Evolutionary conservation across 2,888 invertebrate species (phyloP).

Genomic region (Tinea trinotella): DNA sequence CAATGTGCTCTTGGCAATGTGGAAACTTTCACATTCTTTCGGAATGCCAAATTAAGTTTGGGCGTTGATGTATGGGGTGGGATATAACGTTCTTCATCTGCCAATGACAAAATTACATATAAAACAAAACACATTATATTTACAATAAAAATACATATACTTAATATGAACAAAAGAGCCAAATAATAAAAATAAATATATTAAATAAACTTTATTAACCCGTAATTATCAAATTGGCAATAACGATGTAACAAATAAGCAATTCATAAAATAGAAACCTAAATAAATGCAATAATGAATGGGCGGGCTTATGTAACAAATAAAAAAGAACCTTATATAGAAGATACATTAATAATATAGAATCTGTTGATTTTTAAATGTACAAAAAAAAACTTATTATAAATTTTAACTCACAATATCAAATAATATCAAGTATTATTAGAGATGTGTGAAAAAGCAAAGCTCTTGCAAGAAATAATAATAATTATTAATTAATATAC

Average conservation of each 20-base stretch:
- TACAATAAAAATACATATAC: too few species aligned
- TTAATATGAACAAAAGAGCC: too few species aligned
- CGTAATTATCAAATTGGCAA: neutral
- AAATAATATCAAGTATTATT: neutral
- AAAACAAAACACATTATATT: neutral
- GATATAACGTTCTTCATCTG: slow-evolving; percentile 26
- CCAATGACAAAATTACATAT: slow-evolving; percentile 16
- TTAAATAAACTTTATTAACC: neutral
- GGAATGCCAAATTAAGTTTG: slow-evolving; percentile 37
- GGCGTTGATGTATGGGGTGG: slow-evolving; percentile 52
- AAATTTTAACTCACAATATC: neutral
- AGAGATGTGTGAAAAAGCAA: neutral
- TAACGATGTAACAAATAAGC: neutral
- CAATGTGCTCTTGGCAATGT: neutral
- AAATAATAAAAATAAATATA: neutral
- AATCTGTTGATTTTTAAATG: slow-evolving; percentile 7
- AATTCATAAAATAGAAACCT: neutral
- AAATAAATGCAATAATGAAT: neutral
- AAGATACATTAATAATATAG: neutral
- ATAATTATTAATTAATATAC: neutral
- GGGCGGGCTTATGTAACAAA: slow-evolving; percentile 1
- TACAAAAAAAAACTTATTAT: neutral
- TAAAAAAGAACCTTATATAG: neutral
- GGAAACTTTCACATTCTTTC: neutral
- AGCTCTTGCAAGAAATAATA: neutral